Evolutionary conservation across 2,888 invertebrate genomes (phyloP).

Genomic region (Brachyptera putata): DNA sequence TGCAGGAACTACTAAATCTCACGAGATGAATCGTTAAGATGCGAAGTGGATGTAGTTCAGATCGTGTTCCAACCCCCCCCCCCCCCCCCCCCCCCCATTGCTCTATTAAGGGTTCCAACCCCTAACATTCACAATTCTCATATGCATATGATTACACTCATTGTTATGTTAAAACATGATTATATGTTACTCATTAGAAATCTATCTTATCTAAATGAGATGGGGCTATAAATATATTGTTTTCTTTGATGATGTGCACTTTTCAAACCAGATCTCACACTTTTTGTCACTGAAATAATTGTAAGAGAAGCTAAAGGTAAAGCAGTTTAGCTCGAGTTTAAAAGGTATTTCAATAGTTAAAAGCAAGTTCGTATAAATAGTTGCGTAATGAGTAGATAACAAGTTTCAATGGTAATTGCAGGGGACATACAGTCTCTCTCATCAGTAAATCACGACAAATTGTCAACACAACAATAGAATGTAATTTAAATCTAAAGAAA

Average conservation of each 20-base stretch:
- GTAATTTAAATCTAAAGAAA: slow-evolving; percentile 17
- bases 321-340: slow-evolving; percentile 4
- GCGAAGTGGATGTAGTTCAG: slow-evolving; percentile 4
- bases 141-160: slow-evolving; percentile 15
- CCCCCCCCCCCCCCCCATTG: neutral
- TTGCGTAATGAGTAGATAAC: slow-evolving; percentile 21
- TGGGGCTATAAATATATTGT: slow-evolving; percentile 20
- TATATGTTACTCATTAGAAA: slow-evolving; percentile 19
- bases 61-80: neutral
- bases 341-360: slow-evolving; percentile 14
- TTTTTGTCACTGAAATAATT: slow-evolving; percentile 9
- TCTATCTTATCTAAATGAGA: slow-evolving; percentile 29
- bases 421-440: slow-evolving; percentile 10
- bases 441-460: slow-evolving; percentile 14
- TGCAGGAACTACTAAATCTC: no score
- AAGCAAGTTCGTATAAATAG: slow-evolving; percentile 13
- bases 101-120: no score
- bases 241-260: slow-evolving; percentile 14
- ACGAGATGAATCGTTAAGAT: neutral
- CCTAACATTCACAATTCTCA: slow-evolving; percentile 5
- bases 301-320: neutral
- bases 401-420: slow-evolving; percentile 20
- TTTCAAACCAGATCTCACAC: slow-evolving; percentile 11
- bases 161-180: slow-evolving; percentile 11
- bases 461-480: slow-evolving; percentile 9